A percentile compares a stretch with the other conserved stretches of the same genome.
phyloP scores from a whole-genome alignment of 2,888 invertebrate species.

The Syritta pipiens region DNA sequence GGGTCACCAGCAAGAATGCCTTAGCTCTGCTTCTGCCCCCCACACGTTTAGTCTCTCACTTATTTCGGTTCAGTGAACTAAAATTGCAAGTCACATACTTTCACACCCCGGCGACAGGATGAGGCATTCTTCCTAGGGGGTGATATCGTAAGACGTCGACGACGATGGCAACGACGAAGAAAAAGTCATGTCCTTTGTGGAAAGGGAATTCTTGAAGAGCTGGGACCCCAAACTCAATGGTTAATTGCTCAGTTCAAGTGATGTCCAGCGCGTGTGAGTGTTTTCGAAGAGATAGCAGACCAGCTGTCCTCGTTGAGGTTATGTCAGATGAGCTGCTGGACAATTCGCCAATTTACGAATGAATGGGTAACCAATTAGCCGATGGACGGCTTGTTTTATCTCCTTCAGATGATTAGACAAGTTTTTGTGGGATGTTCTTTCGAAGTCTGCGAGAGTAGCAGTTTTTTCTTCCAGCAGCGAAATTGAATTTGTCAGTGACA shows the following conservation, averaged over 20 bases:
- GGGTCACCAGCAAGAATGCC: constrained; percentile 12
- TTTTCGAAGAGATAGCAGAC: constrained; percentile 48
- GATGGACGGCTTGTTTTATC: constrained; percentile 46
- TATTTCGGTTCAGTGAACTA: constrained; percentile 71
- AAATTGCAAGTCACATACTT: constrained; percentile 73
- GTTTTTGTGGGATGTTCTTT: constrained; percentile 24
- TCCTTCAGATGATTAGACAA: constrained; percentile 20
- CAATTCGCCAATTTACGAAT: constrained; percentile 68
- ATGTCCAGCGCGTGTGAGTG: constrained; percentile 42
- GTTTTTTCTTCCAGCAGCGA: too few relatives aligned
- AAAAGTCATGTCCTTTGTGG: constrained; percentile 10
- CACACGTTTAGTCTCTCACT: constrained; percentile 47
- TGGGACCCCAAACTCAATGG: constrained; percentile 12
- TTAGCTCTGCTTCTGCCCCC: too few relatives aligned
- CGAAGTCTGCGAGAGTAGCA: too few relatives aligned
- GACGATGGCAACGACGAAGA: neutral
- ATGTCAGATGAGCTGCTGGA: constrained; percentile 29
- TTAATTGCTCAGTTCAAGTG: constrained; percentile 67
- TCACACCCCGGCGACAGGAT: constrained; percentile 68
- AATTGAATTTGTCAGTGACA: constrained; percentile 1
- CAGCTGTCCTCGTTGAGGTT: constrained; percentile 37
- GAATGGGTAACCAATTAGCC: constrained; percentile 71
- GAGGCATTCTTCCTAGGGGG: constrained; percentile 29
- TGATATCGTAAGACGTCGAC: neutral
- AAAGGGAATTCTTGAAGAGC: neutral